Conservation (phyloP, 2,888 invertebrate species). For the Leptinotarsa tumamoca region DNA sequence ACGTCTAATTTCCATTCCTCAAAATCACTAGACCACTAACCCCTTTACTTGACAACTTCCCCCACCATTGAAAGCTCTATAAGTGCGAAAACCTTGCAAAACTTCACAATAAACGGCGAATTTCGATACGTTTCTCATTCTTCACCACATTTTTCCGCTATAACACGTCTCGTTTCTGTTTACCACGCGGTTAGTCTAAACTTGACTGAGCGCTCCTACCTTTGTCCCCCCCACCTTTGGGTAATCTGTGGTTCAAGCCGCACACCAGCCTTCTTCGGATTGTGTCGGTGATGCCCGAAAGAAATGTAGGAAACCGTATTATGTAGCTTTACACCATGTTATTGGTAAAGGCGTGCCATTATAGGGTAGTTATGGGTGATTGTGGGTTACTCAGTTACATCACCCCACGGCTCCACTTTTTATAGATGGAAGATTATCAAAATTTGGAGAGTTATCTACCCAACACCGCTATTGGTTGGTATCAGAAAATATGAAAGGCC, state of each 20-base stretch:
- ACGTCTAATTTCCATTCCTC: background rate
- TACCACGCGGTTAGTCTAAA: background rate
- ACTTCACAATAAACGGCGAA: background rate
- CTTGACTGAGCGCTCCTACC: background rate
- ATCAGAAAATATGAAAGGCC: no score
- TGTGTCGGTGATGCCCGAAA: background rate
- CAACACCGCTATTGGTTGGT: no score
- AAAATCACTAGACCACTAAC: background rate
- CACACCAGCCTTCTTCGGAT: background rate
- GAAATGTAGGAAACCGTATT: constrained; percentile 1
- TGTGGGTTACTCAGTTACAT: no score
- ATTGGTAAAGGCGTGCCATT: background rate
- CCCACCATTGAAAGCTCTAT: constrained; percentile 10
- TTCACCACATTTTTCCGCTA: constrained; percentile 2
- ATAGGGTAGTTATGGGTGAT: no score
- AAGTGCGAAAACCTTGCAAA: constrained; percentile 8
- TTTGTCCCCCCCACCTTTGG: background rate
- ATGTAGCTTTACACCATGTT: background rate
- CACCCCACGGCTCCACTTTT: no score
- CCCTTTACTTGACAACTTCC: background rate
- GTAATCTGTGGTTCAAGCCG: background rate
- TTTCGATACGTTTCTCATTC: constrained; percentile 9
- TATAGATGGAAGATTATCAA: no score
- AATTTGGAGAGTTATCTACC: no score
- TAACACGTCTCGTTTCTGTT: constrained; percentile 1